Evolutionary conservation across 2,888 invertebrate species (phyloP).

Genomic region (Lymantria dispar): DNA sequence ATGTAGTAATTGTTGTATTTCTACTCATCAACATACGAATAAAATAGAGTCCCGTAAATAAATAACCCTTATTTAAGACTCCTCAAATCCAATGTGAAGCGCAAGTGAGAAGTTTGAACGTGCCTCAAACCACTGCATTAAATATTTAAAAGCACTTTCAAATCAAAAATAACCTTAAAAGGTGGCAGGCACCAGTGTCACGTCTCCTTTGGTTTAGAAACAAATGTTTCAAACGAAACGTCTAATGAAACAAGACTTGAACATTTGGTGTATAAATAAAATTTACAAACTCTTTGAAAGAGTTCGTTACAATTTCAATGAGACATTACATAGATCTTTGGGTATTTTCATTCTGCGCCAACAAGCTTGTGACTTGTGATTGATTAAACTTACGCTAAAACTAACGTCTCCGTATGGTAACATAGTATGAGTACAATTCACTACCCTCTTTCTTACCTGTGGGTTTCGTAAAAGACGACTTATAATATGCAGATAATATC

Average conservation of each 20-base stretch:
- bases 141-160: not conserved
- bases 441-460: too few relatives aligned
- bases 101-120: not conserved
- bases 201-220: constrained; percentile 11
- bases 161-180: constrained; percentile 13
- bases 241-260: constrained; percentile 55
- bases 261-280: constrained; percentile 51
- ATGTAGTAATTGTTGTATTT: too few relatives aligned
- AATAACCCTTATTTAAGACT: too few relatives aligned
- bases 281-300: constrained; percentile 50
- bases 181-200: constrained; percentile 7
- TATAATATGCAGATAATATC: too few relatives aligned
- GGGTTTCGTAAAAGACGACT: too few relatives aligned
- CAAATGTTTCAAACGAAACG: constrained; percentile 44
- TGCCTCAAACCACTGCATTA: not conserved
- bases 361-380: too few relatives aligned
- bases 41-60: too few relatives aligned
- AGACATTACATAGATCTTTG: constrained; percentile 5
- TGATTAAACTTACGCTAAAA: too few relatives aligned
- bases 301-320: constrained; percentile 48
- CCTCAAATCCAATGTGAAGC: too few relatives aligned
- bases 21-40: too few relatives aligned
- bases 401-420: too few relatives aligned
- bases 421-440: too few relatives aligned
- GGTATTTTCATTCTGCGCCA: not conserved